A percentile compares a stretch with the other conserved stretches of the same genome.
These are phyloP conservation scores for Ptychoptera contaminata DNA, from an alignment of 2,888 invertebrate species.

Conservation along the genomic window DNA sequence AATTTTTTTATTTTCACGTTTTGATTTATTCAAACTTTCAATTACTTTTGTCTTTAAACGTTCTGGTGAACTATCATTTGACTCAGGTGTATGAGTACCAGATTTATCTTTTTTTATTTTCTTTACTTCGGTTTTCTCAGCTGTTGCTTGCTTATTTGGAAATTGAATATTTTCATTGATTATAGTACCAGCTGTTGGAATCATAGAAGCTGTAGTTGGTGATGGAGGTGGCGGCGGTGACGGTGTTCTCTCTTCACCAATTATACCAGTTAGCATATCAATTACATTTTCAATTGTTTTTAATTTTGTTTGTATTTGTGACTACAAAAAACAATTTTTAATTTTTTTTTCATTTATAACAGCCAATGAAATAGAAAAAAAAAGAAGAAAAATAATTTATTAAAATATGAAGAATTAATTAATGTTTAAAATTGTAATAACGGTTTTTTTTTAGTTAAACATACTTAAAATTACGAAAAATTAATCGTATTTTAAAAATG, in stretches of 20 bases:
- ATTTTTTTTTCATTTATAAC: background rate
- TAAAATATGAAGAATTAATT: background rate
- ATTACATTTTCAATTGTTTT: constrained; percentile 73
- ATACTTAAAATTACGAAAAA: background rate
- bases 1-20: constrained; percentile 2
- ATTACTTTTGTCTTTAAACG: constrained; percentile 28
- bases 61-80: constrained; percentile 24
- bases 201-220: constrained; percentile 7
- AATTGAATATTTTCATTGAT: too few species aligned
- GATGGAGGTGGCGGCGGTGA: constrained; percentile 14
- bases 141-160: too few species aligned
- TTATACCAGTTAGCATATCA: constrained; percentile 73
- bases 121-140: constrained; percentile 10
- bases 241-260: constrained; percentile 45
- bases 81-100: background rate
- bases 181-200: background rate
- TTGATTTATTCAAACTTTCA: constrained; percentile 25
- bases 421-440: background rate
- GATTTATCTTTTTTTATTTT: constrained; percentile 9
- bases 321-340: constrained; percentile 15
- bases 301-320: constrained; percentile 29
- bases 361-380: background rate
- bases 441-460: background rate
- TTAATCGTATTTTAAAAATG: background rate
- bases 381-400: background rate